A percentile compares a stretch with the other conserved stretches of the same genome.
These are phyloP conservation scores for Oreochromis tanganicae DNA, from an alignment of 2,113 vertebrate species.

Conservation along the genomic window DNA sequence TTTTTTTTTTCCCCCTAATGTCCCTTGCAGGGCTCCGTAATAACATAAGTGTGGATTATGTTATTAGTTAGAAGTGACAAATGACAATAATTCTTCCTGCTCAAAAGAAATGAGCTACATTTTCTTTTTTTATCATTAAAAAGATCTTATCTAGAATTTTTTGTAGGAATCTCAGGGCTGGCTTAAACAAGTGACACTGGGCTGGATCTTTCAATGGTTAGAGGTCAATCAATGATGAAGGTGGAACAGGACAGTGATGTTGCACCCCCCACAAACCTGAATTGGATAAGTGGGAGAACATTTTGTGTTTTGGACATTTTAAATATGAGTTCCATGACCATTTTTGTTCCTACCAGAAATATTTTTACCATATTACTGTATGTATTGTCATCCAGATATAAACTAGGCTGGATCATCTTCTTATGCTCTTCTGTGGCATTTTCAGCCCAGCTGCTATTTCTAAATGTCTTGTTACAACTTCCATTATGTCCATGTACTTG, in stretches of 20 bases:
- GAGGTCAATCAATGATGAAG: neutral
- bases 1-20: neutral
- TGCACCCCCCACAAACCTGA: neutral
- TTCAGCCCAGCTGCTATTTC: neutral
- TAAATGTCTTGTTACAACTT: neutral
- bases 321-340: neutral
- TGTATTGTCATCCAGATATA: neutral
- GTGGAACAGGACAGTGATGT: neutral
- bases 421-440: neutral
- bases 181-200: neutral
- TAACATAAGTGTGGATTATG: neutral
- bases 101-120: neutral
- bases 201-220: neutral
- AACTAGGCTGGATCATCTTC: neutral
- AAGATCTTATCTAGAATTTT: rapidly evolving
- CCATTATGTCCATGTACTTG: neutral
- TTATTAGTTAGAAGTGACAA: neutral
- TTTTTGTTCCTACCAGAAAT: rapidly evolving
- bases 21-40: neutral
- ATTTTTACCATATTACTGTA: neutral
- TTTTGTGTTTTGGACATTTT: neutral
- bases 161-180: neutral
- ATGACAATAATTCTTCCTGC: neutral
- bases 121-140: neutral
- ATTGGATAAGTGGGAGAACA: neutral